phyloP scores from a whole-genome alignment of 2,113 vertebrate genomes.

The Sinocyclocheilus grahami region DNA sequence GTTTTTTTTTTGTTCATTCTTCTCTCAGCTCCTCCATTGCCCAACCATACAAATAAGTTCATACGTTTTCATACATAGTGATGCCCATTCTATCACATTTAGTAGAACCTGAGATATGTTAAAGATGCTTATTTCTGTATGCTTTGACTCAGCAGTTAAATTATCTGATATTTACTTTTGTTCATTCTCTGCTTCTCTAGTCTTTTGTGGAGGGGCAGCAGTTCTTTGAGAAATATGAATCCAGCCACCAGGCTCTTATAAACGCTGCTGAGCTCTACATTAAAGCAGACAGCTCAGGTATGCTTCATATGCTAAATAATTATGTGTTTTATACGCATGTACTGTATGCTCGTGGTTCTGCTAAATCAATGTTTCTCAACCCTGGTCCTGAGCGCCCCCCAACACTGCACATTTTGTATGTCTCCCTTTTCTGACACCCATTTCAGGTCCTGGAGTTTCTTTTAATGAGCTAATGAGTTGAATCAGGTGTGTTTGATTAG shows the following conservation, averaged over 20 bases:
- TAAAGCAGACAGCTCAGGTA: slow-evolving; percentile 91
- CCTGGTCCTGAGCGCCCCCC: too few relatives aligned
- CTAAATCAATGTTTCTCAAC: neutral
- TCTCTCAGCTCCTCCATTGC: neutral
- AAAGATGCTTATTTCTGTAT: neutral
- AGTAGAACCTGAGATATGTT: neutral
- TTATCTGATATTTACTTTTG: neutral
- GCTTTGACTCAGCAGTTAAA: neutral
- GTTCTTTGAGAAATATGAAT: slow-evolving; percentile 96
- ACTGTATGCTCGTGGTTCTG: neutral
- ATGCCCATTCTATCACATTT: too few relatives aligned
- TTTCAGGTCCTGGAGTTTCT: too few relatives aligned
- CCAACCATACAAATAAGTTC: neutral
- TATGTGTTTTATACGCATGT: too few relatives aligned
- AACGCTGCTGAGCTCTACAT: slow-evolving; percentile 88
- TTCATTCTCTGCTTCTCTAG: slow-evolving; percentile 68
- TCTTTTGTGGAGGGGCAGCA: slow-evolving; percentile 91
- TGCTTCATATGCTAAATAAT: slow-evolving; percentile 45
- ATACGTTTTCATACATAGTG: neutral
- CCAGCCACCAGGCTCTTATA: slow-evolving; percentile 85
- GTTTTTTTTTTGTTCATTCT: neutral
- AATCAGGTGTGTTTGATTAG: too few relatives aligned
- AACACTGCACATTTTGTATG: too few relatives aligned
- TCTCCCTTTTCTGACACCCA: too few relatives aligned
- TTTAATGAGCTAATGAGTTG: too few relatives aligned